Evolutionary conservation across 2,888 invertebrate species (phyloP).

Genomic region (Meteorus cinctellus): DNA sequence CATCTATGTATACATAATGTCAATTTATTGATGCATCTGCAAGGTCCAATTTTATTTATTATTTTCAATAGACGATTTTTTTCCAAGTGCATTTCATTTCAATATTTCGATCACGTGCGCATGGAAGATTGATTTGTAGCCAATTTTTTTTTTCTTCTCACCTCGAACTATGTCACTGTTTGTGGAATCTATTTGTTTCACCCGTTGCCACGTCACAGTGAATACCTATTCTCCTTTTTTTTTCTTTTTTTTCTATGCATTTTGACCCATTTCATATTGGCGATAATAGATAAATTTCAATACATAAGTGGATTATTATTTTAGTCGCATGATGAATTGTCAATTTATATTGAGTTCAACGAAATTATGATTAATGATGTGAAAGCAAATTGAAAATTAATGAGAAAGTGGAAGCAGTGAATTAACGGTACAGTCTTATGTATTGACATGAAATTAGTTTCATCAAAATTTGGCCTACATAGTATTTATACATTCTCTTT

Average conservation of each 20-base stretch:
- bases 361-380: background rate
- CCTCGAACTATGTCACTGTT: conserved; percentile 58
- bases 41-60: background rate
- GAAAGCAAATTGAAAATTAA: conserved; percentile 5
- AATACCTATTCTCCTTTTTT: conserved; percentile 28
- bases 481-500: conserved; percentile 2
- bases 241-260: background rate
- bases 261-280: background rate
- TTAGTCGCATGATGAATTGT: background rate
- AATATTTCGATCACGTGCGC: conserved; percentile 60
- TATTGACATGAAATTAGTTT: background rate
- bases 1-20: background rate
- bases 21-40: background rate
- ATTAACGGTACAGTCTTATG: background rate
- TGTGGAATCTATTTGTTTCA: conserved; percentile 62
- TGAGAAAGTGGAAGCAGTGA: background rate
- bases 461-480: conserved; percentile 1
- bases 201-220: conserved; percentile 55
- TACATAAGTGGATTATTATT: background rate
- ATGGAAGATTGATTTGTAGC: conserved; percentile 60
- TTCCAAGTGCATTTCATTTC: conserved; percentile 61
- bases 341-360: background rate
- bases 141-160: conserved; percentile 56
- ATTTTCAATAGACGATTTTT: conserved; percentile 55
- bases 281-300: background rate